A percentile compares a stretch with the other conserved stretches of the same genome.
Evolutionary conservation across 2,113 vertebrate genomes (phyloP).

Genomic region (Nothocercus nigrocapillus): DNA sequence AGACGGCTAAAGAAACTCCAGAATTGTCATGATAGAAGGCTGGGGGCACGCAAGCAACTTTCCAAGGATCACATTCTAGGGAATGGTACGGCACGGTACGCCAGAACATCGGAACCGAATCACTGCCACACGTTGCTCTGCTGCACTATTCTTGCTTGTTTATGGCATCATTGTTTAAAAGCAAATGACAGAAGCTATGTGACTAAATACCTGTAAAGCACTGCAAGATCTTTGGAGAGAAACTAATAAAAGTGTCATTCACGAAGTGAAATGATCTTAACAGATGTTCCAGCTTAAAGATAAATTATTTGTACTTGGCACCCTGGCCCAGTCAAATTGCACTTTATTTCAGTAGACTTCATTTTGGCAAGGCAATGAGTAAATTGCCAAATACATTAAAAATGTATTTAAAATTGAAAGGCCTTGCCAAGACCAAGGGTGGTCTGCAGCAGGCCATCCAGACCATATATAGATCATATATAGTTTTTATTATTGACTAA

Average conservation of each 20-base stretch:
- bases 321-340: slow-evolving; percentile 26
- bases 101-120: not conserved
- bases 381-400: slow-evolving; percentile 19
- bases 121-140: not conserved
- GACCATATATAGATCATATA: not conserved
- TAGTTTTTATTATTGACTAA: not conserved
- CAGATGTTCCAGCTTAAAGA: slow-evolving; percentile 42
- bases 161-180: not conserved
- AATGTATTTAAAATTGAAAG: slow-evolving; percentile 18
- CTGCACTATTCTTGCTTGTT: not conserved
- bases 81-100: not conserved
- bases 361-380: not conserved
- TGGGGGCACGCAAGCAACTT: not conserved
- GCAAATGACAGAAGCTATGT: not conserved
- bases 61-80: not conserved
- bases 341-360: slow-evolving; percentile 47
- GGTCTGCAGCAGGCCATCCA: not conserved
- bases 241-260: not conserved
- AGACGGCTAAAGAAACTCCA: not conserved
- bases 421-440: slow-evolving; percentile 1
- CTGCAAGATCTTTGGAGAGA: not conserved
- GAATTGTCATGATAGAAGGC: not conserved
- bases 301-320: slow-evolving; percentile 45
- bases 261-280: slow-evolving; percentile 38
- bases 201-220: slow-evolving; percentile 18